Evolutionary conservation across 2,113 vertebrate genomes (phyloP), one percentile per base, ranked within the genome.

Genomic region (Pluvialis apricaria): DNA sequence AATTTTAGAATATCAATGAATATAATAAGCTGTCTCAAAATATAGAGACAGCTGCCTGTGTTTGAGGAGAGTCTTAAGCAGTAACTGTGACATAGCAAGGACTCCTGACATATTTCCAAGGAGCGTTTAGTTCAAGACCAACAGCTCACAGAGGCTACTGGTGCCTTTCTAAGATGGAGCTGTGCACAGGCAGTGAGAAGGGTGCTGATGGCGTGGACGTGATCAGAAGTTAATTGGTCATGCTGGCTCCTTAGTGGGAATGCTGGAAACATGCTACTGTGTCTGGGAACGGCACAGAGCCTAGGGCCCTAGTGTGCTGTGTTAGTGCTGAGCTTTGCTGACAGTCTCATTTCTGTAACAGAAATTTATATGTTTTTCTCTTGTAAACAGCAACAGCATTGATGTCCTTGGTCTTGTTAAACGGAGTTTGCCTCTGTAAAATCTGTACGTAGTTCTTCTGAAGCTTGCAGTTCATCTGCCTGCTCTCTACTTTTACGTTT

Each of bases 401-500:
- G 61, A 54, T 92, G 88, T 71, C 66, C 45, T 89, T 25, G 29
- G 47, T 79, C 29, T 11, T 45, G 45, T 76, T 91, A 91, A 79
- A 69, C n/a, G 32, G 78, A 84, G 14, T 44, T 76, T 82, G 36
- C 70, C 32, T 69, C 77, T 58, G 57, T 79, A 75, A 75, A 86
- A 82, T 38, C 65, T 31, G 2, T 24, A 9, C 3, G 11, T 62
- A 70, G 44, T 34, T 5, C 0, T 86, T 76, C 36, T 80, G 72
- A 65, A 78, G 34, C 42, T 57, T 42, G 36, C 28, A 34, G 54
- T 44, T 88, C 45, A 34, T 73, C 84, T 88, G 47, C 55, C 45
- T 2, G 3, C 61, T 65, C 42, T 34, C 3, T 7, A 7, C 10
- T 61, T 83, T 4, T 5, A 22, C 1, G 0, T 62, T 88, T 75